Evolutionary conservation across 2,888 invertebrate genomes (phyloP), one percentile per base, ranked within the genome.

Genomic region (Pterostichus niger): DNA sequence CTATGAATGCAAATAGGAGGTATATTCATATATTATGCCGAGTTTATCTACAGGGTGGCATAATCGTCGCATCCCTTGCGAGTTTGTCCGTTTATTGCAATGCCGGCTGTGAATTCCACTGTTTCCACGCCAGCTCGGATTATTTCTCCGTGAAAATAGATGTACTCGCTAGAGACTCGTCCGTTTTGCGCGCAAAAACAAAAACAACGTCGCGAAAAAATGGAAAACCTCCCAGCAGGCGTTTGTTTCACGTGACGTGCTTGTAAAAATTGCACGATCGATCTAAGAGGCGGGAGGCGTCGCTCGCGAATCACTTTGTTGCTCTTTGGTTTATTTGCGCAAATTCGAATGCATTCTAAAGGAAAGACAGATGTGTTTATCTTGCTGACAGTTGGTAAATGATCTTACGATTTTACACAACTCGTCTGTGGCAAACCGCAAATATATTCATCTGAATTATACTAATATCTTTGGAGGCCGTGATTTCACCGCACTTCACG

Each of bases 161-260:
- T 77, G 77, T 77, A 77, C 56, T 56, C 77, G 77, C 77, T 33
- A 15, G 77, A 77, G 77, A 77, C 56, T 77, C 77, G 77, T 77
- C 77, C 44, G 56, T 77, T 77, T 59, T 33, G 54, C 9, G 35
- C 33, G 56, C 56, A 77, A 54, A 77, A 77, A 77, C 77, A 77
- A 76, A 56, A 76, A 77, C 77, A 77, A 75, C 75, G 33, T 52
- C 49, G 49, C 17, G 49, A 73, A 73, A 73, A 73, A 75, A 75
- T 56, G 56, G 35, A 77, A 77, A 77, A 77, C 33, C 24, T 52
- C 49, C 77, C 54, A 56, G 40, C 56, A 77, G 40, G 40, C 56
- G 35, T 35, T 77, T 77, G 77, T 77, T 31, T 73, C 73, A 49
- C 73, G 33, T 73, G 73, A 73, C 73, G 44, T 31, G 68, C 68